phyloP scores from a whole-genome alignment of 2,888 invertebrate genomes.

The Gonocerus acuteangulatus region DNA sequence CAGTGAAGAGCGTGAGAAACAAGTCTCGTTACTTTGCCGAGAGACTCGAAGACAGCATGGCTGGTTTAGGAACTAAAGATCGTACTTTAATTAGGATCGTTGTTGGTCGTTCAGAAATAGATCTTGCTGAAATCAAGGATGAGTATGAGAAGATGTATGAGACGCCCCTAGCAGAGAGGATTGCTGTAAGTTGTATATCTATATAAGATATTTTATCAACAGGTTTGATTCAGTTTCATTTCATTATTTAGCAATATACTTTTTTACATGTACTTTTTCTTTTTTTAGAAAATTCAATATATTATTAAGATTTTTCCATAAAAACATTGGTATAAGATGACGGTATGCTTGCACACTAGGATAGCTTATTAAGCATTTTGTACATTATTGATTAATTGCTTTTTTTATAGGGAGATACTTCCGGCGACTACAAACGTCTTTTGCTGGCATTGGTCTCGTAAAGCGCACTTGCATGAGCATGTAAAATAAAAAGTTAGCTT shows the following conservation, averaged over 20 bases:
- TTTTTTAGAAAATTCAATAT: too few species aligned
- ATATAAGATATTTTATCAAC: not conserved
- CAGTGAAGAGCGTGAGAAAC: slow-evolving; percentile 44
- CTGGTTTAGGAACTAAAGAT: slow-evolving; percentile 50
- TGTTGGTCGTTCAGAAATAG: slow-evolving; percentile 47
- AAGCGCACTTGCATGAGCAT: slow-evolving; percentile 36
- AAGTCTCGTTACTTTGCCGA: slow-evolving; percentile 48
- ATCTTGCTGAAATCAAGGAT: slow-evolving; percentile 47
- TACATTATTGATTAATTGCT: slow-evolving; percentile 15
- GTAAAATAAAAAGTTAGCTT: slow-evolving; percentile 26
- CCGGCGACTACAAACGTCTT: slow-evolving; percentile 46
- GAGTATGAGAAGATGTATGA: slow-evolving; percentile 46
- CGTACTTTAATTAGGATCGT: slow-evolving; percentile 48
- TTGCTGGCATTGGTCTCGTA: slow-evolving; percentile 42
- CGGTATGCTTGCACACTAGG: too few species aligned
- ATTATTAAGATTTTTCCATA: too few species aligned
- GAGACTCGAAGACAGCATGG: slow-evolving; percentile 47
- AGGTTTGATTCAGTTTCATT: not conserved
- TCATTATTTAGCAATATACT: too few species aligned
- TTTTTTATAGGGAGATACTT: slow-evolving; percentile 42
- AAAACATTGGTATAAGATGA: too few species aligned
- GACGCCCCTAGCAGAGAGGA: slow-evolving; percentile 43
- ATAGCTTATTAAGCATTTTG: too few species aligned
- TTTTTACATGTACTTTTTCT: too few species aligned
- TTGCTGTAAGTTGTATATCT: slow-evolving; percentile 41